Evolutionary conservation across 2,113 vertebrate species (phyloP).

Genomic region (Mormyrus lacerda): DNA sequence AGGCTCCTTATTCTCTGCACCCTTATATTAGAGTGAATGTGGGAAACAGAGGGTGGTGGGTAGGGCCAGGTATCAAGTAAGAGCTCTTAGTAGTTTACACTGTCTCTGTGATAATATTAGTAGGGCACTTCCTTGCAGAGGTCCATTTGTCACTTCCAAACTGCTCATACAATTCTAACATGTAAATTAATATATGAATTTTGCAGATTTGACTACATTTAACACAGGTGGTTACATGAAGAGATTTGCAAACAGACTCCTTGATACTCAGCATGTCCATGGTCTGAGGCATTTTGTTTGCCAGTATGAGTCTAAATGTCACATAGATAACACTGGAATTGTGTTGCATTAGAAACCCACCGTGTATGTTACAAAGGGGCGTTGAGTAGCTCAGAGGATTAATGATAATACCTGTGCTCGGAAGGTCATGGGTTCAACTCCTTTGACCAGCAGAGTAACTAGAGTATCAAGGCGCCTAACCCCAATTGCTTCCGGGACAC

Average conservation of each 20-base stretch:
- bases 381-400: background rate
- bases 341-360: too few species aligned
- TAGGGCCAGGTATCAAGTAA: background rate
- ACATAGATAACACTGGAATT: too few species aligned
- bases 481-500: background rate
- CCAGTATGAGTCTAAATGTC: too few species aligned
- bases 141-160: background rate
- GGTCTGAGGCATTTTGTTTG: too few species aligned
- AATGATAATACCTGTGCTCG: background rate
- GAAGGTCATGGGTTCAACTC: background rate
- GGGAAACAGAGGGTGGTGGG: background rate
- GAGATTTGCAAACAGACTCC: too few species aligned
- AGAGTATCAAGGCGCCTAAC: too few species aligned
- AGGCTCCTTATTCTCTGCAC: background rate
- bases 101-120: background rate
- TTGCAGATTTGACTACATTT: too few species aligned
- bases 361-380: too few species aligned
- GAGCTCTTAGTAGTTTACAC: background rate
- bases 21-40: background rate
- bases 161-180: background rate
- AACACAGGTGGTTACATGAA: too few species aligned
- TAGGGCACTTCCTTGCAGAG: background rate
- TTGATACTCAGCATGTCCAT: too few species aligned
- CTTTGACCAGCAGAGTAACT: background rate
- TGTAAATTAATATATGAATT: too few species aligned